Percentiles rank a stretch among this genome's conserved stretches.
These are phyloP conservation scores for Dioctria rufipes DNA, from an alignment of 2,888 invertebrate species.

Conservation along the genomic window DNA sequence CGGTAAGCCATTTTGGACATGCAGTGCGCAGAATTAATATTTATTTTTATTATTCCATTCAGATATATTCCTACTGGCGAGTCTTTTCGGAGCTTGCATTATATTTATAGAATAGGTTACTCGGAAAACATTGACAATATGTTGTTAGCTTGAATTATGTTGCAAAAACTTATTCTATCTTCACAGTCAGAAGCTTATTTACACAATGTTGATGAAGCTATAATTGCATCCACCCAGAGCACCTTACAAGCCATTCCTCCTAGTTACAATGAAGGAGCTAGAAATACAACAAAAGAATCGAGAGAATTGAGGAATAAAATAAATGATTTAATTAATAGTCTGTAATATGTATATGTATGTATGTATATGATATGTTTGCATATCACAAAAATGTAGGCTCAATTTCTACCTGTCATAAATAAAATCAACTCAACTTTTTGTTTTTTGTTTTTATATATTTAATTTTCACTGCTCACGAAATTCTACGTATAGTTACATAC, in stretches of 20 bases:
- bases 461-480: too few relatives aligned
- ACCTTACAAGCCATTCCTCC: not conserved
- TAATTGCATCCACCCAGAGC: not conserved
- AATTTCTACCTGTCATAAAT: too few relatives aligned
- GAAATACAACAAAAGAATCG: not conserved
- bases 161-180: not conserved
- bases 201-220: not conserved
- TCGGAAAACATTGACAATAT: not conserved
- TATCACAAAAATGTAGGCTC: too few relatives aligned
- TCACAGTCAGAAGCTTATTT: not conserved
- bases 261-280: not conserved
- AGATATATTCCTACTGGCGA: not conserved
- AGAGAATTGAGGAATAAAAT: conserved; percentile 16
- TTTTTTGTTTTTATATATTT: too few relatives aligned
- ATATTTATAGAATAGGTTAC: not conserved
- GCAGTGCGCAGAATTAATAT: not conserved
- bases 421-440: too few relatives aligned
- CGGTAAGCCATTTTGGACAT: not conserved
- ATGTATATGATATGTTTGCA: too few relatives aligned
- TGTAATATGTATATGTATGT: too few relatives aligned
- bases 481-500: too few relatives aligned
- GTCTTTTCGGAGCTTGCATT: not conserved
- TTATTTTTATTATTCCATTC: not conserved
- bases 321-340: not conserved
- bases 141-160: not conserved